These are phyloP conservation scores for Eristalinus aeneus DNA, from an alignment of 2,888 invertebrate genomes.

Conservation along the genomic window DNA sequence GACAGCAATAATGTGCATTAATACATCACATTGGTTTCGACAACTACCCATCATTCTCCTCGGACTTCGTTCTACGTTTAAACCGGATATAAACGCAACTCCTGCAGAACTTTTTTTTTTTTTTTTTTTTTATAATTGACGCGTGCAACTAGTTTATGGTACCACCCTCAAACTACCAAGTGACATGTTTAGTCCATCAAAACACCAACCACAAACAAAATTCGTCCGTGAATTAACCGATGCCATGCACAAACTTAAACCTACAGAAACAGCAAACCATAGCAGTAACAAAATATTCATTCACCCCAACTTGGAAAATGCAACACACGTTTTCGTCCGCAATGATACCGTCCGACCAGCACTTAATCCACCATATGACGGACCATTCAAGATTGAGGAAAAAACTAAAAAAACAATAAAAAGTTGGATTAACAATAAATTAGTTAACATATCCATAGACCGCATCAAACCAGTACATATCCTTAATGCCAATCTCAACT, in stretches of 20 bases:
- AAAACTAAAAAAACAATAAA: too few species aligned
- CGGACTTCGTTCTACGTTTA: constrained; percentile 23
- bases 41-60: constrained; percentile 27
- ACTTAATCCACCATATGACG: constrained; percentile 48
- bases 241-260: constrained; percentile 24
- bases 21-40: constrained; percentile 14
- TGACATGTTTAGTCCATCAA: constrained; percentile 1
- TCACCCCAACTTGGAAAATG: constrained; percentile 20
- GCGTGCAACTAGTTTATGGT: constrained; percentile 33
- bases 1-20: constrained; percentile 8
- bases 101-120: too few species aligned
- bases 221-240: constrained; percentile 16
- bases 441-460: too few species aligned
- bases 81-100: constrained; percentile 24
- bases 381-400: too few species aligned
- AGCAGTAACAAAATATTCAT: constrained; percentile 28
- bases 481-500: too few species aligned
- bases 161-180: constrained; percentile 26
- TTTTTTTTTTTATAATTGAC: too few species aligned
- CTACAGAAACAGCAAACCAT: constrained; percentile 41
- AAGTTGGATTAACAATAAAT: too few species aligned
- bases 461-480: too few species aligned
- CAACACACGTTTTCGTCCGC: constrained; percentile 38
- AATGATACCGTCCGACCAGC: constrained; percentile 34
- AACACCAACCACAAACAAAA: constrained; percentile 18